Percentiles rank a stretch among this genome's conserved stretches.
phyloP scores from a whole-genome alignment of 2,888 invertebrate species.

The Pseudococcus longispinus region DNA sequence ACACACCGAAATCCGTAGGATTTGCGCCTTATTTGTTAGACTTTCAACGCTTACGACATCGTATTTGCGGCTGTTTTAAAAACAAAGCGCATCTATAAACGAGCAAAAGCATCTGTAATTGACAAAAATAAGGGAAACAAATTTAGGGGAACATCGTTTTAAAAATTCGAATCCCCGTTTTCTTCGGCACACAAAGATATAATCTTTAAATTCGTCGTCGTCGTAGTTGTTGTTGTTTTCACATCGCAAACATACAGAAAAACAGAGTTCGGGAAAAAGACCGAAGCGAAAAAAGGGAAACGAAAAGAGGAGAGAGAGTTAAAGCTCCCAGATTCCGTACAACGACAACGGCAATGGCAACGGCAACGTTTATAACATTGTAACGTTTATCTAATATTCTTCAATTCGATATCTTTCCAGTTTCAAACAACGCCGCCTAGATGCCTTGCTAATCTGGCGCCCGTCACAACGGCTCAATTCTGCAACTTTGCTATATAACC shows the following conservation, averaged over 20 bases:
- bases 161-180: conserved; percentile 39
- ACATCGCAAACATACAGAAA: conserved; percentile 14
- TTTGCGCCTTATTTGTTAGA: conserved; percentile 39
- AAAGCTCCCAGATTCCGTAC: conserved; percentile 16
- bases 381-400: conserved; percentile 44
- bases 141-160: conserved; percentile 31
- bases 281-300: not conserved
- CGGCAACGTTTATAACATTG: conserved; percentile 38
- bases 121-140: conserved; percentile 41
- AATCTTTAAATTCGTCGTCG: conserved; percentile 40
- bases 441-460: conserved; percentile 41
- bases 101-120: conserved; percentile 45
- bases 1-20: conserved; percentile 16
- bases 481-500: not conserved
- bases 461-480: conserved; percentile 36
- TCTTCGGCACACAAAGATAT: conserved; percentile 29
- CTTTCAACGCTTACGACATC: conserved; percentile 40
- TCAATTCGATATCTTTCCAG: conserved; percentile 41
- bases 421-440: conserved; percentile 43
- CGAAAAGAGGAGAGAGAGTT: conserved; percentile 11
- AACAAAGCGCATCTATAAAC: conserved; percentile 38
- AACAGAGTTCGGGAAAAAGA: not conserved
- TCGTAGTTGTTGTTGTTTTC: not conserved
- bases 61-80: conserved; percentile 16
- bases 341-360: not conserved